Base-by-base conservation (phyloP, 1,140 invertebrate genomes). In the Drosophila lini region DNA sequence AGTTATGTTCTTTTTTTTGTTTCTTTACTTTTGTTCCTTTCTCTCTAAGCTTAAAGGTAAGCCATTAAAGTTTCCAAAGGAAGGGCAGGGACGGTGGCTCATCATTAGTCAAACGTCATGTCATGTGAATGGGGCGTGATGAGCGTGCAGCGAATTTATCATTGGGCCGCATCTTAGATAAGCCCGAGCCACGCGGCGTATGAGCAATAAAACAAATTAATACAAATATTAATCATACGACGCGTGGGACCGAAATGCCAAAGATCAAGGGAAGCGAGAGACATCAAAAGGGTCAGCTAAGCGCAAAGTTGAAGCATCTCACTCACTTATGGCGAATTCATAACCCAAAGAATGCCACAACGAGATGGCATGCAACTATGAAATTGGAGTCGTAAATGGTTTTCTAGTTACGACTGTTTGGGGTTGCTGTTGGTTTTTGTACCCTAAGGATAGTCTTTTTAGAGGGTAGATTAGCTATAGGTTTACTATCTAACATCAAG, bases 191-290 rank as follows among this genome's bases (percentile, higher is more conserved):
- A 80, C 44, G 50, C 32, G 52, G 69, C 69, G 75, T 78, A 70
- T 78, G 60, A 45, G 70, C 60, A 78, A 82, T 77, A 78, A 78
- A 78, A 64, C 65, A 69, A 81, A 81, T 81, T 81, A 81, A 74
- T 69, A 81, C 63, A 58, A 36, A 75, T 77, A 82, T 82, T 82
- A 82, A 81, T 78, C 74, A 81, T 78, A 78, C 80, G 80, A 65
- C 16, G 59, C 56, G 50, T 74, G 59, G 64, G 56, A 79, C 59
- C 42, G 40, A 80, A 80, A 55, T 44, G 53, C 10, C 44, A 64
- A 41, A 58, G 41, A 55, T 50, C 48, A 67, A 56, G 36, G 11
- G 61, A 36, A 13, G 3, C 11, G n/a, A 19, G 22, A 45, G 25
- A 58, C 60, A 76, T 64, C 52, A 53, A 65, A 76, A 47, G 34